Conservation (phyloP, 2,113 vertebrate species). For the Hydropotes inermis region DNA sequence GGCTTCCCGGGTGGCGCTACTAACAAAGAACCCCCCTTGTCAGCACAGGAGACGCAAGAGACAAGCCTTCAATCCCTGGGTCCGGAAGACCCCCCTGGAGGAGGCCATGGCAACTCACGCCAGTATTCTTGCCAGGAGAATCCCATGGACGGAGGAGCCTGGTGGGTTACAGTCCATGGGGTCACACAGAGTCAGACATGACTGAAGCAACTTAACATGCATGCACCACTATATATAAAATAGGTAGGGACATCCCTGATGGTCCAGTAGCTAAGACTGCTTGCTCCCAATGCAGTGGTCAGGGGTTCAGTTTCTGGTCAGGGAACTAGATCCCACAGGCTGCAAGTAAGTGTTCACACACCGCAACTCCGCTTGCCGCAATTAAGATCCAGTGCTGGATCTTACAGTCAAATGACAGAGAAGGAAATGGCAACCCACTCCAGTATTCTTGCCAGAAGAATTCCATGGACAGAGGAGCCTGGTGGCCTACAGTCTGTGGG, state of each 20-base stretch:
- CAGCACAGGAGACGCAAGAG: neutral
- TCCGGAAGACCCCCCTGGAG: neutral
- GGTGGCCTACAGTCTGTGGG: neutral
- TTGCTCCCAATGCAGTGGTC: neutral
- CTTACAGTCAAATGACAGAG: neutral
- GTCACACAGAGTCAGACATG: neutral
- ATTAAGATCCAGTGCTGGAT: neutral
- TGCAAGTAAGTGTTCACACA: neutral
- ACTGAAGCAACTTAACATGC: neutral
- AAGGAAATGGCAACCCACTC: neutral
- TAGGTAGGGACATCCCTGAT: neutral
- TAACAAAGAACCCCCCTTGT: neutral
- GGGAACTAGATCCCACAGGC: neutral
- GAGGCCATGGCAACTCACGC: neutral
- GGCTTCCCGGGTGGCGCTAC: neutral
- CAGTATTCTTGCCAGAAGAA: neutral
- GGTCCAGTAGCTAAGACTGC: neutral
- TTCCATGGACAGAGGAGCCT: neutral
- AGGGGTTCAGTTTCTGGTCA: neutral
- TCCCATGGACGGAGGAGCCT: neutral
- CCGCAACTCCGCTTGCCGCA: neutral
- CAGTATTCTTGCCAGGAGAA: neutral
- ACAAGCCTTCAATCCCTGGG: neutral
- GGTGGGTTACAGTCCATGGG: neutral
- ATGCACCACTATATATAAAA: fast-evolving